Conservation (phyloP, 2,113 vertebrate species). For the Philantomba maxwellii region DNA sequence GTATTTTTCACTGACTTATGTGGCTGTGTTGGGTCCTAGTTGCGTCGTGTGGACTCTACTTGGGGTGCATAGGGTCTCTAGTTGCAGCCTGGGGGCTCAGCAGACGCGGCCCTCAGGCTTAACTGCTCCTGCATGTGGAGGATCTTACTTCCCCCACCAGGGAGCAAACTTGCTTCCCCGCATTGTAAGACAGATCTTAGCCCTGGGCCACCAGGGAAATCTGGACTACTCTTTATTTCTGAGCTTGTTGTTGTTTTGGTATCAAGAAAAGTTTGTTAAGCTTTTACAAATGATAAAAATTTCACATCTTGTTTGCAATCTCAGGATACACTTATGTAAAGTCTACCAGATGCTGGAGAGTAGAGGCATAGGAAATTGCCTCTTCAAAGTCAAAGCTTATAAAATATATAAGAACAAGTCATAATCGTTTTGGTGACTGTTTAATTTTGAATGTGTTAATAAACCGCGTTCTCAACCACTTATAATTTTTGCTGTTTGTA, state of each 20-base stretch:
- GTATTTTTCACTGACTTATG: not conserved
- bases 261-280: not conserved
- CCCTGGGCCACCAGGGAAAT: not conserved
- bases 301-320: not conserved
- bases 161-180: not conserved
- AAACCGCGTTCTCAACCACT: not conserved
- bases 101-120: not conserved
- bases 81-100: not conserved
- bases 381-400: not conserved
- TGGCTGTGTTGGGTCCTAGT: not conserved
- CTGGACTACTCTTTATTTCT: not conserved
- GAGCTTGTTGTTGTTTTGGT: not conserved
- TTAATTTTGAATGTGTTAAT: constrained; percentile 28
- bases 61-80: not conserved
- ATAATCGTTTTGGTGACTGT: not conserved
- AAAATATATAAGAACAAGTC: not conserved
- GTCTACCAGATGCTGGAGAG: not conserved
- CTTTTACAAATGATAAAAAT: not conserved
- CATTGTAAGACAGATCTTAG: not conserved
- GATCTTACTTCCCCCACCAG: not conserved
- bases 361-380: constrained; percentile 12
- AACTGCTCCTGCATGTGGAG: not conserved
- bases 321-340: not conserved
- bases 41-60: not conserved
- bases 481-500: not conserved